Percentiles rank a stretch among this genome's conserved stretches.
These are phyloP conservation scores for Drosophila arawakana DNA, from an alignment of 1,140 invertebrate genomes.

Conservation along the genomic window DNA sequence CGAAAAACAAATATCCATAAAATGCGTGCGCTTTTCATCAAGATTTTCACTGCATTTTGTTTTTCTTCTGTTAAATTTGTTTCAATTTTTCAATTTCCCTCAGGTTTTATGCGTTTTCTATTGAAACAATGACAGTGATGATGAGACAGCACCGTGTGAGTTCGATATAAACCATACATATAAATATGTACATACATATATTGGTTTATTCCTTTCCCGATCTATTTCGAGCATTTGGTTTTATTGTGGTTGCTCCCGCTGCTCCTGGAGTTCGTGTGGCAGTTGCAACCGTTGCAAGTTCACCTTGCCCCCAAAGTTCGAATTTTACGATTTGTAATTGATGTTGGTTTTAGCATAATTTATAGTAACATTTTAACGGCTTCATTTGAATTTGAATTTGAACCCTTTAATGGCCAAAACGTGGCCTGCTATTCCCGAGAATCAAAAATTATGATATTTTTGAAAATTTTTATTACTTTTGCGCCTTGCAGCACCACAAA, in stretches of 20 bases:
- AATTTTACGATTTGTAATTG: slow-evolving; percentile 79
- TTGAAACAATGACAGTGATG: slow-evolving; percentile 70
- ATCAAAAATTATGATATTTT: slow-evolving; percentile 82
- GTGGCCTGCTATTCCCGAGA: slow-evolving; percentile 54
- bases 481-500: slow-evolving; percentile 51
- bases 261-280: slow-evolving; percentile 34
- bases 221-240: slow-evolving; percentile 32
- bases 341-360: slow-evolving; percentile 82
- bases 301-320: slow-evolving; percentile 39
- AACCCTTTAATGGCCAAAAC: slow-evolving; percentile 73
- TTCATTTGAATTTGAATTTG: slow-evolving; percentile 55
- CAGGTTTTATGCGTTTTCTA: slow-evolving; percentile 78
- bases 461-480: slow-evolving; percentile 72
- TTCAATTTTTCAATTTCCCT: slow-evolving; percentile 76
- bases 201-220: slow-evolving; percentile 6
- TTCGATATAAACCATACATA: slow-evolving; percentile 23
- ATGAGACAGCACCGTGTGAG: slow-evolving; percentile 47
- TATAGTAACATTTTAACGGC: slow-evolving; percentile 77
- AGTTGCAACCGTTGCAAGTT: slow-evolving; percentile 38
- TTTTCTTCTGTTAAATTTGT: slow-evolving; percentile 66
- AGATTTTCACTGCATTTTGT: slow-evolving; percentile 62
- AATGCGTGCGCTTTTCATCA: slow-evolving; percentile 55
- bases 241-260: slow-evolving; percentile 63
- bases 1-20: slow-evolving; percentile 64
- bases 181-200: not conserved